phyloP scores from a whole-genome alignment of 2,113 vertebrate genomes.

The Cisticola juncidis region DNA sequence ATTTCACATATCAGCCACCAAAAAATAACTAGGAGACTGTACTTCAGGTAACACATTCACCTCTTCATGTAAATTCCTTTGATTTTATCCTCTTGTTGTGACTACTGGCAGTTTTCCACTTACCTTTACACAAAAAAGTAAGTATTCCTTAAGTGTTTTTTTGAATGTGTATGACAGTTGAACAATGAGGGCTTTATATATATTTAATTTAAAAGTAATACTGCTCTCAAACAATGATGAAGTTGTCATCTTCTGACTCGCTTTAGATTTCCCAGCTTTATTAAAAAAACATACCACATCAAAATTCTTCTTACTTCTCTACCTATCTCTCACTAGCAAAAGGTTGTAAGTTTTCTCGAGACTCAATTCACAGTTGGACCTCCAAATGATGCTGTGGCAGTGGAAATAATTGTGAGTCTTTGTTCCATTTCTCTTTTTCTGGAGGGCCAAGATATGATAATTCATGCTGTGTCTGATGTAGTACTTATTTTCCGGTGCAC shows the following conservation, averaged over 20 bases:
- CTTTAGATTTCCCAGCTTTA: not conserved
- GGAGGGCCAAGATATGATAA: not conserved
- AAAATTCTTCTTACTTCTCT: not conserved
- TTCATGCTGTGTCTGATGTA: not conserved
- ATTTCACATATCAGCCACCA: not conserved
- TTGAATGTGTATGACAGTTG: not conserved
- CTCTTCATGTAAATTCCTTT: not conserved
- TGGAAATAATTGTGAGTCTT: not conserved
- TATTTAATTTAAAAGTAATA: not conserved
- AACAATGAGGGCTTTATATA: not conserved
- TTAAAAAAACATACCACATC: not conserved
- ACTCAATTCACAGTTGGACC: fast-evolving
- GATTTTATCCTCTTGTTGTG: not conserved
- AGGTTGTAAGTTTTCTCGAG: not conserved
- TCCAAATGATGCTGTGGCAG: not conserved
- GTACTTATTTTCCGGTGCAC: not conserved
- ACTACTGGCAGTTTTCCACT: not conserved
- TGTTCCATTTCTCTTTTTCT: not conserved
- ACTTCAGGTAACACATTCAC: not conserved
- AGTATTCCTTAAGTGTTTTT: not conserved
- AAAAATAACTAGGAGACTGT: not conserved
- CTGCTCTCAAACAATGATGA: not conserved
- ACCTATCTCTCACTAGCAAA: not conserved
- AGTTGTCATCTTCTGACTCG: not conserved
- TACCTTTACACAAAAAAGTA: not conserved